These are phyloP conservation scores for Leptinotarsa peninsularis DNA, from an alignment of 2,888 invertebrate genomes.

Conservation along the genomic window DNA sequence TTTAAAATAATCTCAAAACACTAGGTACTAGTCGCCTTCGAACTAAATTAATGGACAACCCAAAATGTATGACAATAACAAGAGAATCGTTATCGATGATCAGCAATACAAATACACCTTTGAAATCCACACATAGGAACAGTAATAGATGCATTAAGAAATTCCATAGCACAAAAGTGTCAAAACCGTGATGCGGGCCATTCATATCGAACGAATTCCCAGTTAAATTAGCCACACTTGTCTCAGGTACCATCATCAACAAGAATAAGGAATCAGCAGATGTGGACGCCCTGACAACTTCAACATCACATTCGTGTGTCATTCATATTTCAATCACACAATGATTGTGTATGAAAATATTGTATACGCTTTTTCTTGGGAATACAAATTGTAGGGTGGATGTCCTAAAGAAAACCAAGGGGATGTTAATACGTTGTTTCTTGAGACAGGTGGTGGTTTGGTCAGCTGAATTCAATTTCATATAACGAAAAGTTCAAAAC, in stretches of 20 bases:
- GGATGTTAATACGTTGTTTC: constrained; percentile 32
- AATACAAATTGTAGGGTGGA: constrained; percentile 61
- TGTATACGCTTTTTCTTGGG: constrained; percentile 60
- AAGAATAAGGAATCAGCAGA: constrained; percentile 46
- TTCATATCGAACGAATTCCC: constrained; percentile 44
- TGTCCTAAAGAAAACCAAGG: constrained; percentile 52
- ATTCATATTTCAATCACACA: constrained; percentile 46
- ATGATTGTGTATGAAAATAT: constrained; percentile 61
- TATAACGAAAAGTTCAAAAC: too few species aligned
- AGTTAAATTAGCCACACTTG: constrained; percentile 64
- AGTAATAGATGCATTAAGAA: constrained; percentile 50
- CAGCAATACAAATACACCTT: constrained; percentile 31
- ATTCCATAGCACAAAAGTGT: constrained; percentile 54
- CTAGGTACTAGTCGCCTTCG: neutral
- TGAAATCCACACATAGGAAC: constrained; percentile 7
- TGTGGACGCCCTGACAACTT: constrained; percentile 47
- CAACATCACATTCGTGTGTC: constrained; percentile 55
- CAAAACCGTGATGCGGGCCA: constrained; percentile 55
- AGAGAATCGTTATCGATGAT: constrained; percentile 12
- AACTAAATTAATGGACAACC: neutral
- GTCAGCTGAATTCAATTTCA: constrained; percentile 21
- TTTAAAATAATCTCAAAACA: too few species aligned
- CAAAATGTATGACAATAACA: neutral
- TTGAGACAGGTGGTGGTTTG: constrained; percentile 47
- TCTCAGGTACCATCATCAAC: constrained; percentile 57